Base-by-base conservation (phyloP, 1,140 invertebrate species). In the Cryptotermes secundus region DNA sequence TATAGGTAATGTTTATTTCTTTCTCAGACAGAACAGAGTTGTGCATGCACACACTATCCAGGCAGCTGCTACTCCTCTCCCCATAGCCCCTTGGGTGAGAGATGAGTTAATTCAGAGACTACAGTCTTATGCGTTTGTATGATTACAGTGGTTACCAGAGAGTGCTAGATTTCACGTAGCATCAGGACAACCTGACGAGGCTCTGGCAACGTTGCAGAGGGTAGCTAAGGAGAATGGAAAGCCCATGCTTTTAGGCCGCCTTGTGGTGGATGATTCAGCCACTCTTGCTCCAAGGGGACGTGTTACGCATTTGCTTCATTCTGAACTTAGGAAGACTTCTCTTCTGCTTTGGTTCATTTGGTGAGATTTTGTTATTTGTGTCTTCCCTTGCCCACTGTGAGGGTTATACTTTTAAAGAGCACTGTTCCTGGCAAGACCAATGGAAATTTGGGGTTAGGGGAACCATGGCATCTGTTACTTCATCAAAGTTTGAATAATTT, bases 261-360 rank as follows among this genome's bases (percentile, higher is more conserved):
- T 99, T 26, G 95, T 98, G 79, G 95, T 97, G 80, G 96, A 97
- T 88, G 94, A 95, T 87, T 87, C 89, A 83, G 91, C 89, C 49
- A 91, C 89, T 86, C 91, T 91, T 86, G 93, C 90, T 80, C 91
- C 92, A 87, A 91, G 94, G 86, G 96, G 96, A 26, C 92, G 93
- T 83, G 91, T 97, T 31, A 92, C 92, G 87, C 96, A 97, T 89
- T 90, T 98, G 2, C 90, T 98, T 36, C 94, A 94, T 86, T 94
- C 95, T 38, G 95, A 96, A 86, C 91, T 97, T 85, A 93, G 95
- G 88, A 92, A 92, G 84, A 98, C 96, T 12, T 97, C 96, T n/a
- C 87, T 97, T 31, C 90, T 98, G 9, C 90, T 98, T 7, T 99
- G 97, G 97, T 94, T 98, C 87, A 97, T 99, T 86, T 99, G 97